These are phyloP conservation scores for Tinea pellionella DNA, from an alignment of 2,888 invertebrate genomes.

Conservation along the genomic window DNA sequence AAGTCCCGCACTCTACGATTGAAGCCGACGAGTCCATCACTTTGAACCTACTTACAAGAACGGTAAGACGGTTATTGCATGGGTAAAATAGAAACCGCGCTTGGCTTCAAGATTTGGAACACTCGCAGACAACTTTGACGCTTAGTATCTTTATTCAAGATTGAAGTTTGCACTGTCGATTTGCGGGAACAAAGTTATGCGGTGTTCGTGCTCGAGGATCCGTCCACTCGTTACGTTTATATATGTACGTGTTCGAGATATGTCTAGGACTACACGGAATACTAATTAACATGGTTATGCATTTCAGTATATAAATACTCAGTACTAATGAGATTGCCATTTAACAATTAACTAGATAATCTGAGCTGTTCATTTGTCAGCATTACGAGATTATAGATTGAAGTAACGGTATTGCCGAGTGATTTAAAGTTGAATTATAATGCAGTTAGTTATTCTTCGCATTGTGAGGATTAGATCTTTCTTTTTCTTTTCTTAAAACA, in stretches of 20 bases:
- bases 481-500: background rate
- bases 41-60: constrained; percentile 64
- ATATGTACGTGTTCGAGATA: constrained; percentile 61
- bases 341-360: background rate
- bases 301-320: background rate
- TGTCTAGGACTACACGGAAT: constrained; percentile 66
- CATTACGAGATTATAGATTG: constrained; percentile 2
- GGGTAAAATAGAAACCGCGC: constrained; percentile 62
- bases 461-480: background rate
- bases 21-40: constrained; percentile 52
- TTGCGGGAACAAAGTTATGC: constrained; percentile 51
- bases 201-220: constrained; percentile 56
- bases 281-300: constrained; percentile 44
- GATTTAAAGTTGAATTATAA: background rate
- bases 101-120: constrained; percentile 43
- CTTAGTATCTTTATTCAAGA: constrained; percentile 46
- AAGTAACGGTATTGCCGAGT: background rate
- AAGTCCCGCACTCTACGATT: constrained; percentile 65
- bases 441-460: background rate
- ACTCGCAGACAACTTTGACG: constrained; percentile 47
- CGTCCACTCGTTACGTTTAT: constrained; percentile 69
- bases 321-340: constrained; percentile 3
- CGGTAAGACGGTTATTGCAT: constrained; percentile 66
- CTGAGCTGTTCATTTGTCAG: background rate
- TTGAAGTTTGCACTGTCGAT: constrained; percentile 40